Evolutionary conservation across 2,888 invertebrate genomes (phyloP).

Genomic region (Polietes domitor): DNA sequence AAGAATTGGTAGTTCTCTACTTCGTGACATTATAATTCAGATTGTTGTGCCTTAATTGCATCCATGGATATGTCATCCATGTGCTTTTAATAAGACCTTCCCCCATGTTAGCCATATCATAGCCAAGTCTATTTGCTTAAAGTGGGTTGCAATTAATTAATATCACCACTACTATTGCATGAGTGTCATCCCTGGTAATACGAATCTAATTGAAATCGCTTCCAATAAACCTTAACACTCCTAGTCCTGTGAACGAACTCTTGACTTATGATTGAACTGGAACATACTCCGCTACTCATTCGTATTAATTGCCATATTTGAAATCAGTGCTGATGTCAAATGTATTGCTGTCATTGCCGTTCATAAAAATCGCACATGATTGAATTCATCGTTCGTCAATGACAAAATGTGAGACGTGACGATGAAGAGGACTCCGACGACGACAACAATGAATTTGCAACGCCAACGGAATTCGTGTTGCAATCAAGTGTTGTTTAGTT

Average conservation of each 20-base stretch:
- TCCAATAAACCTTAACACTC: not conserved
- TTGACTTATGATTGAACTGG: slow-evolving; percentile 8
- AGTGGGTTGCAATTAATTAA: no score
- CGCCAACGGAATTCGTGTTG: slow-evolving; percentile 17
- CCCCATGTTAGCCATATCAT: no score
- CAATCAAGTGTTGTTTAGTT: slow-evolving; percentile 69
- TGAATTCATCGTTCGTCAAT: not conserved
- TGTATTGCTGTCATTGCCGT: not conserved
- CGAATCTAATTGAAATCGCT: not conserved
- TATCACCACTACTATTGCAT: no score
- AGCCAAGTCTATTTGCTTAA: no score
- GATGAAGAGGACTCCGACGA: slow-evolving; percentile 68
- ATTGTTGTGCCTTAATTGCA: no score
- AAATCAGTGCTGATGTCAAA: not conserved
- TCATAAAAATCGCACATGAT: not conserved
- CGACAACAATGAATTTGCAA: slow-evolving; percentile 53
- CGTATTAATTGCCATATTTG: slow-evolving; percentile 9
- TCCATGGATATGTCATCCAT: no score
- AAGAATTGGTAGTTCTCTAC: no score
- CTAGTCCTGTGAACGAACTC: not conserved
- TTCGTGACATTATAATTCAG: no score
- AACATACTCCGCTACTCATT: not conserved
- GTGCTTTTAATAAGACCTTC: no score
- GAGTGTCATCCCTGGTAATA: not conserved
- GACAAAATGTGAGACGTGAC: not conserved